A percentile compares a stretch with the other conserved stretches of the same genome.
These are phyloP conservation scores for Phacellophora camtschatica DNA, from an alignment of 30 jellyfish, hydroid and myxozoan species.

Conservation along the genomic window DNA sequence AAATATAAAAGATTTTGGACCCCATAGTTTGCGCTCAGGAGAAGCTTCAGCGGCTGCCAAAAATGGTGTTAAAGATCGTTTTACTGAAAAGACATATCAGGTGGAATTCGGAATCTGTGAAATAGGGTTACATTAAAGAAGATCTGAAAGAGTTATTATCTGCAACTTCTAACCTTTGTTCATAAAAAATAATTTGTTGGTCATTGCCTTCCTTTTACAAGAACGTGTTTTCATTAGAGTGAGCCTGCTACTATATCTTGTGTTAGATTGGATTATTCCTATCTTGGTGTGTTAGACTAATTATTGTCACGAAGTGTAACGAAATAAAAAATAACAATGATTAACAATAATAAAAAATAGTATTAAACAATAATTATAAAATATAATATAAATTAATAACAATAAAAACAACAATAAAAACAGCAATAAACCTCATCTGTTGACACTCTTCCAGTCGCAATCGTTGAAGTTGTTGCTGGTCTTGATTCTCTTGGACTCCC, in stretches of 20 bases:
- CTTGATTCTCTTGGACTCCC: slow-evolving; percentile 35
- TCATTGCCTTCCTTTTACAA: background rate
- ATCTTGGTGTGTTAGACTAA: no score
- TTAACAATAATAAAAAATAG: no score
- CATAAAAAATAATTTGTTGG: background rate
- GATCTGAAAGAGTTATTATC: background rate
- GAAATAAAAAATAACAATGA: no score
- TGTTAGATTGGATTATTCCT: background rate
- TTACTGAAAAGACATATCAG: background rate
- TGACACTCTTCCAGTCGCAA: slow-evolving; percentile 64
- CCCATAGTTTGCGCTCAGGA: slow-evolving; percentile 16
- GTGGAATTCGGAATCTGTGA: background rate
- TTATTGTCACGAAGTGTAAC: no score
- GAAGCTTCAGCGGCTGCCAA: slow-evolving; percentile 23
- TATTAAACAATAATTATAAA: no score
- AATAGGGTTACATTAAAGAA: background rate
- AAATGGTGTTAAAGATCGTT: background rate
- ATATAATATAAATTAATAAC: no score
- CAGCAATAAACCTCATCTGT: slow-evolving; percentile 41
- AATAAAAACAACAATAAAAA: background rate
- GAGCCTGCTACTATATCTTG: background rate
- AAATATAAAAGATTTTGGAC: background rate
- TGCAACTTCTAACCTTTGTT: background rate
- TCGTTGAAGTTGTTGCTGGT: slow-evolving; percentile 51
- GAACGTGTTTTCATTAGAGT: background rate